These are phyloP conservation scores for Hemiscyllium ocellatum DNA, from an alignment of 2,113 vertebrate genomes.

Conservation along the genomic window DNA sequence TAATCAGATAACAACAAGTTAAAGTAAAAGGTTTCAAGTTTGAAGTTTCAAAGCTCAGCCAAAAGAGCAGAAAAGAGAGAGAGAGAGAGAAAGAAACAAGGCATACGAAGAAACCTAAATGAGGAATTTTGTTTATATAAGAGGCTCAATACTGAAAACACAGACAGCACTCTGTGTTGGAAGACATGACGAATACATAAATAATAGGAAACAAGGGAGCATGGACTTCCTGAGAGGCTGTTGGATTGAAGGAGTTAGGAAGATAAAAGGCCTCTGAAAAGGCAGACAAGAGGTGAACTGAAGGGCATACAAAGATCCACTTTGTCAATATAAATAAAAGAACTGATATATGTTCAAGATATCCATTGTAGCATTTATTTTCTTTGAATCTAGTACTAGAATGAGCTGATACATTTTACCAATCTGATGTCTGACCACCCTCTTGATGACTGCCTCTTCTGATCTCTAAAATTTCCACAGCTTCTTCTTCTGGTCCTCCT, in stretches of 20 bases:
- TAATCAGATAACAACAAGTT: not conserved
- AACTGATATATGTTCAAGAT: not conserved
- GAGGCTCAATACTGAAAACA: not conserved
- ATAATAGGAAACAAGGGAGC: not conserved
- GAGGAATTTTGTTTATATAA: not conserved
- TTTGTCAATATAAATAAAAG: not conserved
- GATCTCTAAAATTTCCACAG: not conserved
- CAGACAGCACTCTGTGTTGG: not conserved
- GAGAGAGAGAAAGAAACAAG: not conserved
- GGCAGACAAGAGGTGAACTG: not conserved
- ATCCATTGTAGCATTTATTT: not conserved
- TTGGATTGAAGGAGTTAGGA: not conserved
- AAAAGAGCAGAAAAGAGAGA: not conserved
- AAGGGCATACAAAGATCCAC: not conserved
- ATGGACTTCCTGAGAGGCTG: not conserved
- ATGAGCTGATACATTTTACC: not conserved
- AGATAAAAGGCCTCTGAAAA: not conserved
- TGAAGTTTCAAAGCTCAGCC: not conserved
- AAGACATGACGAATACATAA: not conserved
- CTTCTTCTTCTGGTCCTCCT: not conserved
- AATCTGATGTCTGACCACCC: not conserved
- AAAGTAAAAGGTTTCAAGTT: not conserved
- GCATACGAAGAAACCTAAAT: not conserved
- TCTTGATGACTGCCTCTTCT: not conserved
- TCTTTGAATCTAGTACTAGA: not conserved